Evolutionary conservation across 1,140 invertebrate species (phyloP), one percentile per base, ranked within the genome.

Genomic region (Drosophila asahinai): DNA sequence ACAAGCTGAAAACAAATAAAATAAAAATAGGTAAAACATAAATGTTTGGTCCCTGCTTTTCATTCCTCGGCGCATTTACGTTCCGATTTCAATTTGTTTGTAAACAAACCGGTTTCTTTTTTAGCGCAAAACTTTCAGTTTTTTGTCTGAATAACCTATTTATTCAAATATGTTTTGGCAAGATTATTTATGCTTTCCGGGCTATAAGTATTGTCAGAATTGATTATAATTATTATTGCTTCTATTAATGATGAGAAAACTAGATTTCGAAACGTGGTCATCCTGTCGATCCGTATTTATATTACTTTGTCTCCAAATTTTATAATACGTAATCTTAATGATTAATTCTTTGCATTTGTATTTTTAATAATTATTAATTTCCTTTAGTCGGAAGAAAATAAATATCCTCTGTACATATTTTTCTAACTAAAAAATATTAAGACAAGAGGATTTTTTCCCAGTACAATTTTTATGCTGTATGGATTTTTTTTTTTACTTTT

Each of bases 21-120:
- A 36, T n/a, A 48, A 5, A 48, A 77, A 65, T 38, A 38, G 43
- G 38, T 8, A 19, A 52, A 54, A 55, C 48, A 52, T 42, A 15
- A 62, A 68, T 58, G 58, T 47, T 48, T 60, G 42, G 40, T 64
- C 65, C 63, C 63, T 79, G 58, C 54, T 58, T 54, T 68, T 71
- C 48, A 43, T 54, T 78, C 25, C 9, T 51, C 62, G 54, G 17
- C 58, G 63, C 47, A 63, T 77, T 66, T 48, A 15, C 25, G 33
- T 40, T 54, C 25, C 11, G 42, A 30, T 42, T 60, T 54, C 36
- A 17, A 48, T 49, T 66, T 61, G 47, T 74, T 66, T 61, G 51
- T 74, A 74, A 73, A 74, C 67, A 65, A 60, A 54, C 33, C 14
- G 8, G 55, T 19, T 48, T n/a, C 11, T 52, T 33, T 27, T 57